Percentiles rank a stretch among this genome's conserved stretches.
Evolutionary conservation across 2,797 vertebrate genomes (phyloP).

Genomic region (Pelodytes ibericus): DNA sequence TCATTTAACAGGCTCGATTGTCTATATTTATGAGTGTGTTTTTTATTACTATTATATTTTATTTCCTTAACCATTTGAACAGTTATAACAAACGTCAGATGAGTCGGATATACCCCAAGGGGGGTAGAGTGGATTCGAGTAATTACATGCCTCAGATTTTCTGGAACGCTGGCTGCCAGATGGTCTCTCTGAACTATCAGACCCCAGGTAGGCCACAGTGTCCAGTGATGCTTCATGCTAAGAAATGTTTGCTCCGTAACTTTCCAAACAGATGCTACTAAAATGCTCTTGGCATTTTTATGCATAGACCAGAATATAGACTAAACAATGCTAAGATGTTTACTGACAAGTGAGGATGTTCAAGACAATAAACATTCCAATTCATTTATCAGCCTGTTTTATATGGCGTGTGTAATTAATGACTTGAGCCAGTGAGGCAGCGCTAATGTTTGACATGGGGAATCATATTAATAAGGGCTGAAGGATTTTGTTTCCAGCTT

Average conservation of each 20-base stretch:
- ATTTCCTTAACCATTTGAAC: constrained; percentile 79
- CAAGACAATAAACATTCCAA: constrained; percentile 56
- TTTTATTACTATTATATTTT: background rate
- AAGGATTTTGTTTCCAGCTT: background rate
- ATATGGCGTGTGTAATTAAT: constrained; percentile 41
- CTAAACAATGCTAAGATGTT: constrained; percentile 60
- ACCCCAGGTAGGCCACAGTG: constrained; percentile 89
- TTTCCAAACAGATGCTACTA: constrained; percentile 74
- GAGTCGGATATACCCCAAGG: constrained; percentile 99
- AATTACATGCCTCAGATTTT: constrained; percentile 99
- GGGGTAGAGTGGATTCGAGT: constrained; percentile 98
- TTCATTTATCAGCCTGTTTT: constrained; percentile 13
- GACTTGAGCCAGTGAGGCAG: constrained; percentile 7
- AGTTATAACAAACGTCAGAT: constrained; percentile 99
- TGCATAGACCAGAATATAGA: constrained; percentile 74
- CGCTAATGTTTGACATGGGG: background rate
- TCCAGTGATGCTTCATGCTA: constrained; percentile 66
- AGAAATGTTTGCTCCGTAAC: constrained; percentile 60
- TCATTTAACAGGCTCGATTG: too few species aligned
- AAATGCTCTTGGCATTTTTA: constrained; percentile 71
- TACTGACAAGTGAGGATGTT: constrained; percentile 51
- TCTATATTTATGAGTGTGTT: too few species aligned
- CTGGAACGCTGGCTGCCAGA: constrained; percentile 99
- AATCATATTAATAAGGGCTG: constrained; percentile 4
- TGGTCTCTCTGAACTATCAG: constrained; percentile 99